phyloP scores from a whole-genome alignment of 92 coral and sea anemone species.

The Porites rus region DNA sequence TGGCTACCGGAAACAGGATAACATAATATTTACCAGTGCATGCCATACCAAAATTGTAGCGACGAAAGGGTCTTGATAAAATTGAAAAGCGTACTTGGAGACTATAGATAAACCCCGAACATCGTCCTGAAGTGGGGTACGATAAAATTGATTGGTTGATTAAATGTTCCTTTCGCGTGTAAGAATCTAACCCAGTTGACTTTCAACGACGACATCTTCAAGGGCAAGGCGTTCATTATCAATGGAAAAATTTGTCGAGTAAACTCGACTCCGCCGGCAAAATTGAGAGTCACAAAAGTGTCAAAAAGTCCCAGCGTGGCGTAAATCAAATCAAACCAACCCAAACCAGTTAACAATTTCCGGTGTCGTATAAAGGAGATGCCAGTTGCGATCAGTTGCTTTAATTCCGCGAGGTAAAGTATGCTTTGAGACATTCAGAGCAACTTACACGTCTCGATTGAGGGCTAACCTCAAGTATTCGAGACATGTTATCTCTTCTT shows the following conservation, averaged over 20 bases:
- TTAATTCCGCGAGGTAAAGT: background rate
- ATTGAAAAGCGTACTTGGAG: conserved; percentile 32
- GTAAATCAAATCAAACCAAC: conserved; percentile 20
- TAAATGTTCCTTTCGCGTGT: conserved; percentile 17
- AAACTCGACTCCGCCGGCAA: conserved; percentile 20
- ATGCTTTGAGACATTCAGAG: background rate
- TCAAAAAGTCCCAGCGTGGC: conserved; percentile 13
- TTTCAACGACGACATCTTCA: conserved; percentile 11
- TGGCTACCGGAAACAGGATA: conserved; percentile 72
- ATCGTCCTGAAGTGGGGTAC: conserved; percentile 3
- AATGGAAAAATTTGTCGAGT: conserved; percentile 22
- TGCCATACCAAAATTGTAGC: conserved; percentile 72
- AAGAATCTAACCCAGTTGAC: conserved; percentile 19
- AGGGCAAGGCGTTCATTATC: conserved; percentile 28
- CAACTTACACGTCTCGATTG: background rate
- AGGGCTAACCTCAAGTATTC: conserved; percentile 33
- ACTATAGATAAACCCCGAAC: conserved; percentile 17
- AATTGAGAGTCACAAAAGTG: background rate
- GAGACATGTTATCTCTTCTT: conserved; percentile 29
- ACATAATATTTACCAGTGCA: conserved; percentile 65
- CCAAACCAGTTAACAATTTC: conserved; percentile 32
- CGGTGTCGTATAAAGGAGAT: conserved; percentile 27
- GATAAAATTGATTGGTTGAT: conserved; percentile 16
- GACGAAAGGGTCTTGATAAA: conserved; percentile 47
- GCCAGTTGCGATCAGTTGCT: background rate